Conservation (phyloP, 2,888 invertebrate species). For the Fragum whitleyi region DNA sequence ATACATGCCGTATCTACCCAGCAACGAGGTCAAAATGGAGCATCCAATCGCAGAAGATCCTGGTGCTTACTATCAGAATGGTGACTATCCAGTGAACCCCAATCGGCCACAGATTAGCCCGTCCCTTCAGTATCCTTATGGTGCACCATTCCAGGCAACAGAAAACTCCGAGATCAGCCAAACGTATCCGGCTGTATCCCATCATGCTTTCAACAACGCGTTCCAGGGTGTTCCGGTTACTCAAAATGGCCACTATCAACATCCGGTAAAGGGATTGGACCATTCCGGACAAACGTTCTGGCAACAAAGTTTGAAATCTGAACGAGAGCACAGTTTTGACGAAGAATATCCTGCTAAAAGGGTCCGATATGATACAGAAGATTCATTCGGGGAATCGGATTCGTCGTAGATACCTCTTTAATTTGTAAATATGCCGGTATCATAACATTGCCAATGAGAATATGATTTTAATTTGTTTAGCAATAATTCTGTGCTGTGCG, state of each 20-base stretch:
- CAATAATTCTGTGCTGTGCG: no score
- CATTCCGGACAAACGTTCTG: not conserved
- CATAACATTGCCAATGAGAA: no score
- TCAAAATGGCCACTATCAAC: constrained; percentile 8
- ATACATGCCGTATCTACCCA: not conserved
- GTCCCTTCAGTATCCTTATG: not conserved
- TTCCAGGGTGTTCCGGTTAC: constrained; percentile 15
- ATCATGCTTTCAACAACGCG: constrained; percentile 13
- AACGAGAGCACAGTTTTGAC: constrained; percentile 31
- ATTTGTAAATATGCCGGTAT: no score
- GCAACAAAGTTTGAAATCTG: constrained; percentile 11
- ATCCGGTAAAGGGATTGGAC: constrained; percentile 6
- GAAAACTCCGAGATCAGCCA: constrained; percentile 1
- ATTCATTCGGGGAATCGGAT: constrained; percentile 14
- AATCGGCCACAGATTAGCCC: not conserved
- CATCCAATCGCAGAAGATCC: not conserved
- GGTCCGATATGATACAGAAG: constrained; percentile 20
- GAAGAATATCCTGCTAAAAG: constrained; percentile 49
- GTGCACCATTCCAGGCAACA: not conserved
- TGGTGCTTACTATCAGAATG: constrained; percentile 38
- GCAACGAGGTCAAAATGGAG: constrained; percentile 22
- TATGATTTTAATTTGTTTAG: no score
- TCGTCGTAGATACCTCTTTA: not conserved
- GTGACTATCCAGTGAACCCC: constrained; percentile 26
- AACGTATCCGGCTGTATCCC: not conserved